Evolutionary conservation across 2,888 invertebrate species (phyloP).

Genomic region (Catocala nupta): DNA sequence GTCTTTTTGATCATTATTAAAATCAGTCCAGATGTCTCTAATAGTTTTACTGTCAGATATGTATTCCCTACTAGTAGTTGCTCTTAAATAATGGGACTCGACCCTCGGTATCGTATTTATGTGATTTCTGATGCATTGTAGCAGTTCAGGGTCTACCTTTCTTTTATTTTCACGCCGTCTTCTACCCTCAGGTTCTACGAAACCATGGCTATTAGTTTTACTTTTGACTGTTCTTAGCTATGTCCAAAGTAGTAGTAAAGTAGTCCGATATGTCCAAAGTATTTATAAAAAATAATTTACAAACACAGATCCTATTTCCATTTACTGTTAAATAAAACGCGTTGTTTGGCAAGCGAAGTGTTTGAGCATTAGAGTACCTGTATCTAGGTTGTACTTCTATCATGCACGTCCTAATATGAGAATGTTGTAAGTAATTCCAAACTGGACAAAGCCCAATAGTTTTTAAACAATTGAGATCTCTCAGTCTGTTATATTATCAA

Average conservation of each 20-base stretch:
- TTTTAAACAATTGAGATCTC: no score
- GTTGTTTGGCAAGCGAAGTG: slow-evolving; percentile 13
- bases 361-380: no score
- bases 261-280: no score
- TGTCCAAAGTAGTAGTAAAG: no score
- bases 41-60: slow-evolving; percentile 33
- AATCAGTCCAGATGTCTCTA: slow-evolving; percentile 33
- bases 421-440: no score
- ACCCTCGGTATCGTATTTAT: slow-evolving; percentile 19
- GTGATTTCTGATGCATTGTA: slow-evolving; percentile 8
- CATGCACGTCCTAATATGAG: no score
- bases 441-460: no score
- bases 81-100: slow-evolving; percentile 20
- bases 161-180: slow-evolving; percentile 8
- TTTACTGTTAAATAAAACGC: slow-evolving; percentile 20
- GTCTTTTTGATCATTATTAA: slow-evolving; percentile 26
- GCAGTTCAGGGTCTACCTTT: slow-evolving; percentile 4
- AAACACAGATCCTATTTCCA: slow-evolving; percentile 14
- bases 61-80: slow-evolving; percentile 20
- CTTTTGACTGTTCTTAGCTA: slow-evolving; percentile 14
- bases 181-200: slow-evolving; percentile 1
- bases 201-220: slow-evolving; percentile 12
- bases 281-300: slow-evolving; percentile 17
- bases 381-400: no score
- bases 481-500: no score